These are phyloP conservation scores for Sphyrna mokarran DNA, from an alignment of 2,113 vertebrate genomes.

Conservation along the genomic window DNA sequence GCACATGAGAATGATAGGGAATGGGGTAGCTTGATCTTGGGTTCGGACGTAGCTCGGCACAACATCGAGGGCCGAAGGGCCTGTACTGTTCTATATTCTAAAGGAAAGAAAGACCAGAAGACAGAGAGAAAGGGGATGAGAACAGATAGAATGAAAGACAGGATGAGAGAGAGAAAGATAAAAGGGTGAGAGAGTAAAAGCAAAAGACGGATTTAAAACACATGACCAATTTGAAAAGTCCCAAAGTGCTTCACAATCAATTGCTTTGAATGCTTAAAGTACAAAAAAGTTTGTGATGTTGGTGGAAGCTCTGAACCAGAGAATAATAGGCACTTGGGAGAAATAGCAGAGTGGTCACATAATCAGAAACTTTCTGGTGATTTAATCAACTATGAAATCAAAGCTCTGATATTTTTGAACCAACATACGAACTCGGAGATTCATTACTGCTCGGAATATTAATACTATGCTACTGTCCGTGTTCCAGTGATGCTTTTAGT, in stretches of 20 bases:
- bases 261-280: constrained; percentile 4
- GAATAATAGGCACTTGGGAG: background rate
- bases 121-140: background rate
- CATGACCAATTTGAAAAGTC: background rate
- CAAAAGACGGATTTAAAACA: background rate
- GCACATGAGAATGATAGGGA: no score
- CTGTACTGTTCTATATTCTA: no score
- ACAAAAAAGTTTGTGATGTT: background rate
- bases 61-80: no score
- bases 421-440: background rate
- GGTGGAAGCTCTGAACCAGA: background rate
- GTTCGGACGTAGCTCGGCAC: no score
- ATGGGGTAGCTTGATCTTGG: no score
- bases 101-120: no score
- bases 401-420: background rate
- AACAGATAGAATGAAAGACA: background rate
- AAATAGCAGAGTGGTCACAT: background rate
- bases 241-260: background rate
- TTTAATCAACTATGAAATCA: background rate
- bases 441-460: background rate
- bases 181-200: background rate
- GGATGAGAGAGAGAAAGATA: background rate
- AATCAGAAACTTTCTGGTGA: background rate
- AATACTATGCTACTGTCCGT: background rate
- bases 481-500: background rate